phyloP scores from a whole-genome alignment of 1,140 invertebrate species.

The Drosophila quadrilineata region DNA sequence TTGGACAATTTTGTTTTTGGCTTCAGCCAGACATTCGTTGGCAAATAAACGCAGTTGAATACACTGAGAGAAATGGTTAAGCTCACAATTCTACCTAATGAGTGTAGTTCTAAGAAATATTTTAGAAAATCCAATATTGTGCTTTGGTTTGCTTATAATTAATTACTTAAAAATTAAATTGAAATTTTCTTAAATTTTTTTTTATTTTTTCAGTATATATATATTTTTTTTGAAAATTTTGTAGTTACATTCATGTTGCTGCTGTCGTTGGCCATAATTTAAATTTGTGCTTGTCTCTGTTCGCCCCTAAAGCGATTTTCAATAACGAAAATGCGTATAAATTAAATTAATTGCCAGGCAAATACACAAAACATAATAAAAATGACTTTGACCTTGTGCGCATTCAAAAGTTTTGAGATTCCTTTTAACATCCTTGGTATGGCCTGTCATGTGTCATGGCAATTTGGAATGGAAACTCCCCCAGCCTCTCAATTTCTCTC shows the following conservation, averaged over 20 bases:
- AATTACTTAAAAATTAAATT: too few relatives aligned
- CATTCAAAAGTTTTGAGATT: conserved; percentile 28
- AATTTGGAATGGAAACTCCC: too few relatives aligned
- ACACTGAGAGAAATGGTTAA: not conserved
- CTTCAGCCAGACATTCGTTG: not conserved
- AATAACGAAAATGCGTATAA: conserved; percentile 51
- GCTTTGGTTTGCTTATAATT: too few relatives aligned
- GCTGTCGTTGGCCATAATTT: conserved; percentile 44
- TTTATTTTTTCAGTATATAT: too few relatives aligned
- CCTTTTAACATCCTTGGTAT: conserved; percentile 4
- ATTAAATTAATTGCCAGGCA: conserved; percentile 59
- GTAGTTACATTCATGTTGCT: not conserved
- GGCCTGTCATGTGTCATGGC: conserved; percentile 3
- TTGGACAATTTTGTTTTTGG: conserved; percentile 12
- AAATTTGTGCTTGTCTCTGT: conserved; percentile 32
- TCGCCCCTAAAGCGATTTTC: conserved; percentile 51
- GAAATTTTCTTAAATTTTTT: too few relatives aligned
- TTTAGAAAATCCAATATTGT: too few relatives aligned
- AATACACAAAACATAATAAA: too few relatives aligned
- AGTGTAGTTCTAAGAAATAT: too few relatives aligned
- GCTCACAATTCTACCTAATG: too few relatives aligned
- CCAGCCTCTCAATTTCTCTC: too few relatives aligned
- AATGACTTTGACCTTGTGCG: conserved; percentile 32
- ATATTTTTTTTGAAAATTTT: too few relatives aligned
- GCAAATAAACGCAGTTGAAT: not conserved